phyloP scores from a whole-genome alignment of 37 sponge, comb jelly and placozoan genomes.

The Aphrocallistes beatrix region DNA sequence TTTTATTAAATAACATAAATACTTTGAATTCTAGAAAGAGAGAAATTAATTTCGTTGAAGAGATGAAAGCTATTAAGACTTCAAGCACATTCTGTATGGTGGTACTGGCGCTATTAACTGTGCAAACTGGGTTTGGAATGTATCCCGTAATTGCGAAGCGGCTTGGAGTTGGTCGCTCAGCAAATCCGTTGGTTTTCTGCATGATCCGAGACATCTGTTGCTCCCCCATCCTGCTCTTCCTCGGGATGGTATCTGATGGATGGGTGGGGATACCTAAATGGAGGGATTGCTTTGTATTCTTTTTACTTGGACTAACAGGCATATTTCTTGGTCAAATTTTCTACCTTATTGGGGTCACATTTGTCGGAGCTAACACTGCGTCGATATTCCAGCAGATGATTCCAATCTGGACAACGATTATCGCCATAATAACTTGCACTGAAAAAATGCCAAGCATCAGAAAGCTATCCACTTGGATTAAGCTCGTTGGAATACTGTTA shows the following conservation, averaged over 20 bases:
- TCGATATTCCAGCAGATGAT: constrained; percentile 20
- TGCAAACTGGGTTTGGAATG: constrained; percentile 23
- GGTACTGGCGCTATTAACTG: constrained; percentile 14
- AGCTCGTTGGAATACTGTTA: constrained; percentile 12
- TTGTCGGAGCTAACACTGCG: constrained; percentile 19
- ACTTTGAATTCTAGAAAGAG: too few relatives aligned
- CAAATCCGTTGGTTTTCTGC: constrained; percentile 24
- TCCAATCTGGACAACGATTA: not conserved
- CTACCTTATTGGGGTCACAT: constrained; percentile 18
- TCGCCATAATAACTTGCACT: not conserved
- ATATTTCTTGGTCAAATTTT: constrained; percentile 22
- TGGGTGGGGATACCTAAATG: not conserved
- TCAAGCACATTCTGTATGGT: not conserved
- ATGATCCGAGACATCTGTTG: constrained; percentile 19
- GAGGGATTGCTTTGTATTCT: constrained; percentile 7
- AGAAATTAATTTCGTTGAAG: not conserved
- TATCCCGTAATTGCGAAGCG: constrained; percentile 21
- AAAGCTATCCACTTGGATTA: not conserved
- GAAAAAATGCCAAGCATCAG: not conserved
- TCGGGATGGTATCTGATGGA: constrained; percentile 12
- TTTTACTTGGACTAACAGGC: constrained; percentile 2
- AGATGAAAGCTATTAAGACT: not conserved
- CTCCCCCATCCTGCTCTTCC: constrained; percentile 19
- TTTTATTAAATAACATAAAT: too few relatives aligned
- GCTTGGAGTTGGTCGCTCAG: constrained; percentile 11